phyloP scores from a whole-genome alignment of 2,113 vertebrate genomes.

The Neolamprologus toae region DNA sequence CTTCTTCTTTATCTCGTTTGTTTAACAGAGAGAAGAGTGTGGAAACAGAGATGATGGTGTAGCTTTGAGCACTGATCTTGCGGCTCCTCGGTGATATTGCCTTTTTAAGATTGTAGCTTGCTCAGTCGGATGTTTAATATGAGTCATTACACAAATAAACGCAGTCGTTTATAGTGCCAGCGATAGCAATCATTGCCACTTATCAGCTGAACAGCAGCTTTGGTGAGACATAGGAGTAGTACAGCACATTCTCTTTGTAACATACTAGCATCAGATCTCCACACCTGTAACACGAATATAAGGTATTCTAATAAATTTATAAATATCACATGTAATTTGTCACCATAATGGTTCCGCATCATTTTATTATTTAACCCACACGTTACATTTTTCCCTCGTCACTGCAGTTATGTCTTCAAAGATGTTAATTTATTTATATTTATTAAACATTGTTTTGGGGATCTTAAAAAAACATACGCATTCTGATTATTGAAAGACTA shows the following conservation, averaged over 20 bases:
- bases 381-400: background rate
- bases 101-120: constrained; percentile 15
- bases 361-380: background rate
- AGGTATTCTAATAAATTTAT: background rate
- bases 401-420: background rate
- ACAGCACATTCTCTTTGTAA: background rate
- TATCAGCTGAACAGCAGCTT: background rate
- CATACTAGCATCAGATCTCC: background rate
- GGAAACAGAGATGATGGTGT: background rate
- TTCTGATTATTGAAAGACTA: background rate
- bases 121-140: constrained; percentile 15
- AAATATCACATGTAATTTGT: background rate
- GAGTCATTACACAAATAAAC: constrained; percentile 39
- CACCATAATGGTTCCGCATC: background rate
- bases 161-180: background rate
- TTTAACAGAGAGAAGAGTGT: background rate
- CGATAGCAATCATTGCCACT: background rate
- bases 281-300: background rate
- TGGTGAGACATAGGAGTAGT: background rate
- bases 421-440: background rate
- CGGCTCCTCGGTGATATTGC: constrained; percentile 7
- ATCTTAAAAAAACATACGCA: background rate
- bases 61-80: constrained; percentile 7
- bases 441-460: background rate
- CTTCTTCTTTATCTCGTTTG: background rate